phyloP scores from a whole-genome alignment of 2,113 vertebrate genomes.

The Callithrix jacchus region DNA sequence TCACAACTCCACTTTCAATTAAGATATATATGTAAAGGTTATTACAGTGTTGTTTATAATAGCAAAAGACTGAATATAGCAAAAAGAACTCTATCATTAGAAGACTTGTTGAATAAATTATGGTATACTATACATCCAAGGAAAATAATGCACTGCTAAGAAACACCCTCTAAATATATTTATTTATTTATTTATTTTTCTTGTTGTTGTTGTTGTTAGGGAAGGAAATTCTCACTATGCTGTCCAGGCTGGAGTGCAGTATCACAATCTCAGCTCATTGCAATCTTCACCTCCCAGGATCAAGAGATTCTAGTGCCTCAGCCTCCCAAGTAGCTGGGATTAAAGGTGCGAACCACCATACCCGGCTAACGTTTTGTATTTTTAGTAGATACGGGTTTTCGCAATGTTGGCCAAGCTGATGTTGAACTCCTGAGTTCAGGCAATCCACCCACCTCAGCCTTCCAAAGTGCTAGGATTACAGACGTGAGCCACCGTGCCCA shows the following conservation, averaged over 20 bases:
- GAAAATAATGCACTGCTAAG: neutral
- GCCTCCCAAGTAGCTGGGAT: neutral
- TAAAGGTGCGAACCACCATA: neutral
- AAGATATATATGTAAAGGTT: neutral
- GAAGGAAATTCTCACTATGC: neutral
- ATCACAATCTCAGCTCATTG: neutral
- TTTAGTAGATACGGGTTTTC: neutral
- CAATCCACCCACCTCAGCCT: neutral
- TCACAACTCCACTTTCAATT: neutral
- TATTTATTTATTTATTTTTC: too few species aligned
- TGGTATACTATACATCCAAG: neutral
- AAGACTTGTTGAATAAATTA: neutral
- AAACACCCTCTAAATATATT: neutral
- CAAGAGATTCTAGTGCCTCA: neutral
- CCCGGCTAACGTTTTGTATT: neutral
- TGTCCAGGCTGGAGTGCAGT: neutral
- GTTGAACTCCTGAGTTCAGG: neutral
- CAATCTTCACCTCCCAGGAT: neutral
- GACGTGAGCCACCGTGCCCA: too few species aligned
- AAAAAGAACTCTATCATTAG: neutral
- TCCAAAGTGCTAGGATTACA: neutral
- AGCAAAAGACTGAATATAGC: neutral
- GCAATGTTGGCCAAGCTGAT: neutral
- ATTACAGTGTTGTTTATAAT: neutral
- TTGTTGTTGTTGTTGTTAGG: too few species aligned